phyloP scores from a whole-genome alignment of 2,888 invertebrate species.

The Phania funesta region DNA sequence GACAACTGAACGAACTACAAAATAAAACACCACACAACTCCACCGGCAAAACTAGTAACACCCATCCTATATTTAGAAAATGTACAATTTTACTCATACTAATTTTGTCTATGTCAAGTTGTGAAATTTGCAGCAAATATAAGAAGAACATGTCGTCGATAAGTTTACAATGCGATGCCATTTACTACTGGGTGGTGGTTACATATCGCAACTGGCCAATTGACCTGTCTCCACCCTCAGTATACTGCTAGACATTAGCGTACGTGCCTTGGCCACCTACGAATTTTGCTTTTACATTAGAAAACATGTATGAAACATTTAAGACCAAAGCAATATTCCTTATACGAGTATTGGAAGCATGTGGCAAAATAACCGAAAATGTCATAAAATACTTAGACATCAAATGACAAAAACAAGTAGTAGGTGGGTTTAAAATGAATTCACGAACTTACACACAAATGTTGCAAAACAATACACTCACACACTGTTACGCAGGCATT shows the following conservation, averaged over 20 bases:
- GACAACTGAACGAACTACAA: conserved; percentile 23
- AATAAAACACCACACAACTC: background rate
- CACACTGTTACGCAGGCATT: background rate
- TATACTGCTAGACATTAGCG: background rate
- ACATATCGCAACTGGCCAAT: conserved; percentile 49
- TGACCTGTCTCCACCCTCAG: conserved; percentile 34
- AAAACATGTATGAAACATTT: conserved; percentile 51
- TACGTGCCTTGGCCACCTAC: conserved; percentile 65
- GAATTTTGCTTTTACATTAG: conserved; percentile 57
- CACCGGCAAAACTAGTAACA: background rate
- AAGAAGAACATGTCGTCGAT: conserved; percentile 57
- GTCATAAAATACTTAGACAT: conserved; percentile 68
- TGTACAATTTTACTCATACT: conserved; percentile 31
- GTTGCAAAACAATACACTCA: conserved; percentile 3
- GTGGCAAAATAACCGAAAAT: conserved; percentile 68
- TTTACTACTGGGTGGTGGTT: conserved; percentile 36
- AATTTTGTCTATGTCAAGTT: conserved; percentile 59
- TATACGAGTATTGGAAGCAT: conserved; percentile 67
- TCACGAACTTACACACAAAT: conserved; percentile 6
- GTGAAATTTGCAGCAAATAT: conserved; percentile 48
- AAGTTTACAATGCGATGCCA: conserved; percentile 55
- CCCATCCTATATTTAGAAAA: conserved; percentile 5
- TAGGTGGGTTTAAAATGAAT: conserved; percentile 60
- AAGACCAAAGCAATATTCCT: conserved; percentile 53
- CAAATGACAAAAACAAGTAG: conserved; percentile 61